phyloP scores from a whole-genome alignment of 2,113 vertebrate species.

The Macaca nemestrina region DNA sequence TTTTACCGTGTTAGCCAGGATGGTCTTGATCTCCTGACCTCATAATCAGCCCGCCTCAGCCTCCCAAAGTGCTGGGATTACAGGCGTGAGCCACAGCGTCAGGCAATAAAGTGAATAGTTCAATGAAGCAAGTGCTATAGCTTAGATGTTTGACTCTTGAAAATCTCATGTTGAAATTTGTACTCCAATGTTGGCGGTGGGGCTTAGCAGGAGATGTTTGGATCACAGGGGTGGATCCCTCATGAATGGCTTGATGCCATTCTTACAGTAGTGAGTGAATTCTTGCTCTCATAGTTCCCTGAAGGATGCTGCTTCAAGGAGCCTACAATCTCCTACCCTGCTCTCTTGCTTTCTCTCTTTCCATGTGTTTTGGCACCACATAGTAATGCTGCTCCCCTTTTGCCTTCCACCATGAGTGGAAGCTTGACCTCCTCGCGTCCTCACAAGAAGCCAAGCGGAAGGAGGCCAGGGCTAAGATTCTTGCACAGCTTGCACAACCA shows the following conservation, averaged over 20 bases:
- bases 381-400: background rate
- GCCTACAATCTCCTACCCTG: background rate
- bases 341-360: background rate
- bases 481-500: background rate
- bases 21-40: too few relatives aligned
- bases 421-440: background rate
- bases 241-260: background rate
- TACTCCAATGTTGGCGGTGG: background rate
- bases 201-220: background rate
- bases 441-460: background rate
- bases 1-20: too few relatives aligned
- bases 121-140: background rate
- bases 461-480: background rate
- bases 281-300: background rate
- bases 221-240: background rate
- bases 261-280: background rate
- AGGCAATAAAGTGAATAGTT: background rate
- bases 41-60: rapidly evolving
- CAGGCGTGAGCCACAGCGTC: too few relatives aligned
- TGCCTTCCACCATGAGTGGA: background rate
- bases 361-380: background rate
- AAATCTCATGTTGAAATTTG: background rate
- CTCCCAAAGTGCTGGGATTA: too few relatives aligned
- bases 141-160: background rate
- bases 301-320: background rate